These are phyloP conservation scores for Tuberolachnus salignus DNA, from an alignment of 2,888 invertebrate genomes.

Conservation along the genomic window DNA sequence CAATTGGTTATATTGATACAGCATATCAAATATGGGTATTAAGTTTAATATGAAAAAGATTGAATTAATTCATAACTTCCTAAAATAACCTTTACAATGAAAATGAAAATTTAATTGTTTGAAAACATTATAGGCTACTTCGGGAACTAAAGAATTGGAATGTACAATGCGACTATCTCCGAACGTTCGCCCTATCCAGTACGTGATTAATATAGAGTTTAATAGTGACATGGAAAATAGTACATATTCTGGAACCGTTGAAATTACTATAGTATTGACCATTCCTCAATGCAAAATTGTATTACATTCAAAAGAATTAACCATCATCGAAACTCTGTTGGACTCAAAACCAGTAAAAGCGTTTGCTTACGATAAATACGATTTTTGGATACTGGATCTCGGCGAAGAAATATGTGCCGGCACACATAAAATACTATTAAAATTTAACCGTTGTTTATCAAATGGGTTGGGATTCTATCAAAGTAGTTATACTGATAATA, in stretches of 20 bases:
- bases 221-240: conserved; percentile 68
- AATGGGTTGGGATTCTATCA: conserved; percentile 70
- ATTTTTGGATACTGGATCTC: conserved; percentile 59
- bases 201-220: conserved; percentile 73
- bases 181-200: conserved; percentile 69
- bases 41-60: too few species aligned
- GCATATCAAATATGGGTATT: too few species aligned
- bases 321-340: conserved; percentile 64
- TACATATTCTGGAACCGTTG: conserved; percentile 67
- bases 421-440: conserved; percentile 64
- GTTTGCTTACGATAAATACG: conserved; percentile 60
- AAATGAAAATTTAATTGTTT: not conserved
- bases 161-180: conserved; percentile 63
- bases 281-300: conserved; percentile 65
- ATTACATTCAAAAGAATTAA: conserved; percentile 70
- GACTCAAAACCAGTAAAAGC: conserved; percentile 61
- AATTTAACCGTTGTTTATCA: conserved; percentile 67
- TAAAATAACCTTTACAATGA: too few species aligned
- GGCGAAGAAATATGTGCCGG: conserved; percentile 60
- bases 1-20: too few species aligned
- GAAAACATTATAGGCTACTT: conserved; percentile 35
- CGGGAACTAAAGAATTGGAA: conserved; percentile 58
- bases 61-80: too few species aligned
- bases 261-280: conserved; percentile 64
- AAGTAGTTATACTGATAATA: conserved; percentile 65